Evolutionary conservation across 2,797 vertebrate genomes (phyloP).

Genomic region (Pogonophryne albipinna): DNA sequence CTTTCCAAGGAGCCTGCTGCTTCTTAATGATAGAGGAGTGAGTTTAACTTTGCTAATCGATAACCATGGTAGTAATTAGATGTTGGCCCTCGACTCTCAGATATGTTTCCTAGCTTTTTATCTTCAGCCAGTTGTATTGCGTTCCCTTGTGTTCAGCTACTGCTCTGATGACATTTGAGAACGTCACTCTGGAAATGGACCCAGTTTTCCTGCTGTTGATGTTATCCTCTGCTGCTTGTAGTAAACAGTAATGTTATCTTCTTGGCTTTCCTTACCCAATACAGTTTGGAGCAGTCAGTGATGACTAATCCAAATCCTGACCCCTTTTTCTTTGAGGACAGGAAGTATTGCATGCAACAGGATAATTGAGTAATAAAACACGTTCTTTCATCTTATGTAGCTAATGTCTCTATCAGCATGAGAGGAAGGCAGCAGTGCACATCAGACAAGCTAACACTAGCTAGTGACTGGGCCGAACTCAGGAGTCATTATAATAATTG

Average conservation of each 20-base stretch:
- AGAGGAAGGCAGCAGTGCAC: conserved; percentile 19
- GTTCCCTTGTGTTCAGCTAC: background rate
- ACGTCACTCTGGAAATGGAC: background rate
- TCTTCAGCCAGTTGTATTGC: background rate
- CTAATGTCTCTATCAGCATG: conserved; percentile 1
- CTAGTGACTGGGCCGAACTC: background rate
- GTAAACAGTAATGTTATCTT: conserved; percentile 15
- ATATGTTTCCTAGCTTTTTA: background rate
- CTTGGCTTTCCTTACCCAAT: conserved; percentile 15
- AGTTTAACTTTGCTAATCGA: background rate
- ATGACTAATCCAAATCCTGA: background rate
- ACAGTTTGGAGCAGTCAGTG: background rate
- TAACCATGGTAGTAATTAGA: background rate
- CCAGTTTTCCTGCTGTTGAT: conserved; percentile 2
- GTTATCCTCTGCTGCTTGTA: background rate
- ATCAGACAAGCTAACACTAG: conserved; percentile 24
- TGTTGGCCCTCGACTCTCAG: background rate
- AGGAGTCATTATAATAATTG: conserved; percentile 15
- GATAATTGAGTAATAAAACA: conserved; percentile 45
- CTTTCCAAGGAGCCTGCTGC: background rate
- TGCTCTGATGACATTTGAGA: conserved; percentile 6
- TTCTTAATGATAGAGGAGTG: background rate
- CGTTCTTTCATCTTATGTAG: conserved; percentile 16
- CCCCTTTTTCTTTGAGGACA: conserved; percentile 23
- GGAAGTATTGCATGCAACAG: conserved; percentile 26